Percentiles rank a stretch among this genome's conserved stretches.
phyloP scores from a whole-genome alignment of 2,797 vertebrate genomes.

The Oreortyx pictus region DNA sequence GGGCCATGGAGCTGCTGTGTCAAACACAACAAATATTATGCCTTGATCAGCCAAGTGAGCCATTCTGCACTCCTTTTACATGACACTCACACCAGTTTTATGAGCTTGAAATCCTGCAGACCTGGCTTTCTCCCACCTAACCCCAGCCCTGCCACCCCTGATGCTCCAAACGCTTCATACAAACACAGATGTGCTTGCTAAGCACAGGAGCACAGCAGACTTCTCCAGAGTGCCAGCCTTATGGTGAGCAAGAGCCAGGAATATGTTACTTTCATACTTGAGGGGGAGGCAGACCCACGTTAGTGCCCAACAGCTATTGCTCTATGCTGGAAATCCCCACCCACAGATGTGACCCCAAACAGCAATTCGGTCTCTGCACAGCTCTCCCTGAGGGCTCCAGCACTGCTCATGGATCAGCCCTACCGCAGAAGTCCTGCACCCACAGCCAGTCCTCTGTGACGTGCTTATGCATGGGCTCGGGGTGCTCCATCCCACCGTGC shows the following conservation, averaged over 20 bases:
- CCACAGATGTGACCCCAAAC: background rate
- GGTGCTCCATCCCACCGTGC: too few relatives aligned
- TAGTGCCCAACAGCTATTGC: too few relatives aligned
- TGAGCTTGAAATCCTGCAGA: accelerated
- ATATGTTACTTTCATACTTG: background rate
- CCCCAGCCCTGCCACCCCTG: background rate
- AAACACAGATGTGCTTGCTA: background rate
- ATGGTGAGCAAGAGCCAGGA: background rate
- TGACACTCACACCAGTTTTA: background rate
- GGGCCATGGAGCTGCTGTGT: conserved; percentile 8
- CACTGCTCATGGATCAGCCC: too few relatives aligned
- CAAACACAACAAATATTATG: conserved; percentile 25
- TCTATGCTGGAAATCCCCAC: background rate
- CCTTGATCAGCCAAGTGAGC: background rate
- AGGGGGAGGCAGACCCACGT: background rate
- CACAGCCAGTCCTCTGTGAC: too few relatives aligned
- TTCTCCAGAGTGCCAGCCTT: background rate
- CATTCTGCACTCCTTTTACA: background rate
- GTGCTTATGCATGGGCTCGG: too few relatives aligned
- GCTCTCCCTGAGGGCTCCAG: background rate
- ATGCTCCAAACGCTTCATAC: background rate
- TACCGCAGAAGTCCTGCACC: background rate
- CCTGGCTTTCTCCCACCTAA: background rate
- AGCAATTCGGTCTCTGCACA: background rate
- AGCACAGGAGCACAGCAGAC: accelerated